Evolutionary conservation across 2,797 vertebrate genomes (phyloP).

Genomic region (Chromis chromis): DNA sequence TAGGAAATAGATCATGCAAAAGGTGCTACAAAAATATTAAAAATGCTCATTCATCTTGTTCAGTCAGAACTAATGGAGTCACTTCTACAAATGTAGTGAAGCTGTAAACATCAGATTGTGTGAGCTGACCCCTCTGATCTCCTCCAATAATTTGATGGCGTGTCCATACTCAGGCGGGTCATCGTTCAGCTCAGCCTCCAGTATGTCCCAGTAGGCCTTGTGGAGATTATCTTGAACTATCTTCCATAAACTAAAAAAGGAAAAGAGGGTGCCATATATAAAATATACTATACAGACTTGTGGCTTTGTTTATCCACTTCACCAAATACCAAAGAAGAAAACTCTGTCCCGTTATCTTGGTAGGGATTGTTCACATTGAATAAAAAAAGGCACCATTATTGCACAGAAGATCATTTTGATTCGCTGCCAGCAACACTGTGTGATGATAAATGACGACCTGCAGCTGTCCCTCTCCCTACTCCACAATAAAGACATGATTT

Average conservation of each 20-base stretch:
- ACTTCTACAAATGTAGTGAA: not conserved
- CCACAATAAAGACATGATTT: not conserved
- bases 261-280: not conserved
- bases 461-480: too few species aligned
- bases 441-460: not conserved
- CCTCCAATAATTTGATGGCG: constrained; percentile 92
- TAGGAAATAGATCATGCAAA: not conserved
- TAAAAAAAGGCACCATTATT: too few species aligned
- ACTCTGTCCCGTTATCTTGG: too few species aligned
- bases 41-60: not conserved
- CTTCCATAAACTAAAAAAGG: constrained; percentile 84
- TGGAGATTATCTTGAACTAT: constrained; percentile 89
- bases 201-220: constrained; percentile 93
- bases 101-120: not conserved
- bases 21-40: not conserved
- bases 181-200: constrained; percentile 90
- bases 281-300: too few species aligned
- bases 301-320: not conserved
- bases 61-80: not conserved
- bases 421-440: too few species aligned
- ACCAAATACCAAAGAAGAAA: not conserved
- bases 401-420: too few species aligned
- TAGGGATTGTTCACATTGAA: too few species aligned
- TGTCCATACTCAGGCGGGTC: constrained; percentile 92
- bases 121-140: constrained; percentile 91